Conservation (phyloP, 2,113 vertebrate species). For the Candoia aspera region DNA sequence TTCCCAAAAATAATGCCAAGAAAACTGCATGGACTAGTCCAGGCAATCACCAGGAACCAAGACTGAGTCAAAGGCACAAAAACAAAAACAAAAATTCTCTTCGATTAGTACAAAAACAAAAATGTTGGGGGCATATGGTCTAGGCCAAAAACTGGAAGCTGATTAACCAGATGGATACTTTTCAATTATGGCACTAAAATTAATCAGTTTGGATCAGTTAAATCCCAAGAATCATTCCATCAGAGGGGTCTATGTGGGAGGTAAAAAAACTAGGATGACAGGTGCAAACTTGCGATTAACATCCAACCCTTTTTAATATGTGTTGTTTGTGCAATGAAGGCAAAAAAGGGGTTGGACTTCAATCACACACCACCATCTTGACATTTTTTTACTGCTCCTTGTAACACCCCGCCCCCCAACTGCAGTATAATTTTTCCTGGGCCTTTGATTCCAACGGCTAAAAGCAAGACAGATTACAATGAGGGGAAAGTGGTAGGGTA, state of each 20-base stretch:
- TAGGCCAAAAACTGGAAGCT: background rate
- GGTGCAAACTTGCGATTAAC: background rate
- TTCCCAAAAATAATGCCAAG: background rate
- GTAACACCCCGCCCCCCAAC: background rate
- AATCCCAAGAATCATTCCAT: background rate
- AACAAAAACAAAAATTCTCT: background rate
- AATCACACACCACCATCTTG: background rate
- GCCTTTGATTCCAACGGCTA: background rate
- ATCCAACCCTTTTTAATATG: background rate
- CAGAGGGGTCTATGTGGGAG: background rate
- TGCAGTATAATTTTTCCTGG: background rate
- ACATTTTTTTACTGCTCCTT: background rate
- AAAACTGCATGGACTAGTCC: background rate
- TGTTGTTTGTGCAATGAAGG: background rate
- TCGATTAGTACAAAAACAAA: background rate
- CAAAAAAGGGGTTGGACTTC: background rate
- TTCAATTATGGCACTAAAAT: background rate
- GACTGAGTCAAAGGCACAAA: background rate
- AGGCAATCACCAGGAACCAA: background rate
- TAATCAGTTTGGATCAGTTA: background rate
- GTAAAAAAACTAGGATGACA: background rate
- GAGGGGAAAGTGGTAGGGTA: background rate
- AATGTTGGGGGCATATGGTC: background rate
- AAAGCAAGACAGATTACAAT: background rate
- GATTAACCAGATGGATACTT: background rate